Base-by-base conservation (phyloP, 2,888 invertebrate genomes). In the Chrysina gloriosa region DNA sequence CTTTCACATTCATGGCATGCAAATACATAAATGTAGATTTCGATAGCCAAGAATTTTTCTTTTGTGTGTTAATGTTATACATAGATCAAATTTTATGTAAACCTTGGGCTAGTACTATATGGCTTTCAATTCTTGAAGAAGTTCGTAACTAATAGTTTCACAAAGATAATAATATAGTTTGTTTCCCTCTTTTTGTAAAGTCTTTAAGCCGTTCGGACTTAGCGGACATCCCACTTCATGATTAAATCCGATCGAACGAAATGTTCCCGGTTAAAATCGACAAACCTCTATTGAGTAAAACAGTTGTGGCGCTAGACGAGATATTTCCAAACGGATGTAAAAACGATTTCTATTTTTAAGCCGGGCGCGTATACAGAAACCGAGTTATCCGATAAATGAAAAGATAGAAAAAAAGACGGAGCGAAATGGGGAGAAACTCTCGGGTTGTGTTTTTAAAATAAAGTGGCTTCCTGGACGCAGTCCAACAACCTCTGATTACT, bases 391-490 rank as follows among this genome's bases (percentile, higher is more conserved):
- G 27, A 42, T 42, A 42, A 42, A 25, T 29, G n/a, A 27, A 25
- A 45, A 14, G 27, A 45, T 19, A 61, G 25, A 42, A 45, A 61
- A 19, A 39, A 16, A n/a, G 42, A 42, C 23, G 42, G 58, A 25
- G 16, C 27, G 7, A 42, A 42, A 61, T 45, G 42, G 58, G 58
- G 58, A 61, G 42, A 42, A 61, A 27, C 42, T 45, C 27, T 29
- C 19, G 42, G 39, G 39, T 61, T 27, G 45, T 61, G 58, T 61
- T 64, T 64, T 64, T 64, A 64, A 64, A 52, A 50, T 64, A 64
- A 64, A 48, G 64, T 48, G 64, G 64, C 64, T 64, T 64, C 64
- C 64, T 64, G 64, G 64, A 50, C 64, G 48, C 25, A 23, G 50
- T 64, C 64, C 64, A 64, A 64, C 58, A 61, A 61, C 58, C 58